Evolutionary conservation across 2,113 vertebrate species (phyloP).

Genomic region (Antidorcas marsupialis): DNA sequence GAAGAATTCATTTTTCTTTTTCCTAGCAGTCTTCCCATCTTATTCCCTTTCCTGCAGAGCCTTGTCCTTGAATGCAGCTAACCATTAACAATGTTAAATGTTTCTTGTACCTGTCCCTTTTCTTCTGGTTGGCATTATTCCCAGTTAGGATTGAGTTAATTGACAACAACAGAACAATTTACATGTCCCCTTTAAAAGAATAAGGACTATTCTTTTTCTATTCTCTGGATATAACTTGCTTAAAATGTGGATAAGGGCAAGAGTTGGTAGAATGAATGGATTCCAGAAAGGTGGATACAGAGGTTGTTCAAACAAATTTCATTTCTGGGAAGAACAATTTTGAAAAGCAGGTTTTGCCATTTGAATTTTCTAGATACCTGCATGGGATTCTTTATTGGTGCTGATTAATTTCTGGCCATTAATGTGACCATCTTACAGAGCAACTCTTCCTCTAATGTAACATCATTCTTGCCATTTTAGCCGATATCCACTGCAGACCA

Average conservation of each 20-base stretch:
- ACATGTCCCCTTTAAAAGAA: not conserved
- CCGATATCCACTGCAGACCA: fast-evolving
- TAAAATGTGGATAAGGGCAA: not conserved
- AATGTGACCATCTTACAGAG: not conserved
- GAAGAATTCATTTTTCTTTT: not conserved
- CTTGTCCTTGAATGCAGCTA: not conserved
- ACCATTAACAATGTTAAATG: not conserved
- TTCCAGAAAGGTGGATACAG: not conserved
- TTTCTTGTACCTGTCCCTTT: not conserved
- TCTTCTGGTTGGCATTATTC: not conserved
- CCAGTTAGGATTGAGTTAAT: not conserved
- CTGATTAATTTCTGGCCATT: not conserved
- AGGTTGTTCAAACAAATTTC: not conserved
- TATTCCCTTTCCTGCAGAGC: not conserved
- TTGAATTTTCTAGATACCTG: not conserved
- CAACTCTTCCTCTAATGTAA: not conserved
- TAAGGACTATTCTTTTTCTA: not conserved
- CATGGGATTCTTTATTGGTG: not conserved
- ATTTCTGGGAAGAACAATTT: not conserved
- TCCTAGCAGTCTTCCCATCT: not conserved
- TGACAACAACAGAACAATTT: not conserved
- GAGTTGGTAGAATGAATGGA: not conserved
- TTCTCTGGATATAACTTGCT: not conserved
- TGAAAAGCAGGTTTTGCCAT: not conserved
- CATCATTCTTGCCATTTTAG: not conserved